phyloP scores from a whole-genome alignment of 2,888 invertebrate genomes.

The Suillia variegata region DNA sequence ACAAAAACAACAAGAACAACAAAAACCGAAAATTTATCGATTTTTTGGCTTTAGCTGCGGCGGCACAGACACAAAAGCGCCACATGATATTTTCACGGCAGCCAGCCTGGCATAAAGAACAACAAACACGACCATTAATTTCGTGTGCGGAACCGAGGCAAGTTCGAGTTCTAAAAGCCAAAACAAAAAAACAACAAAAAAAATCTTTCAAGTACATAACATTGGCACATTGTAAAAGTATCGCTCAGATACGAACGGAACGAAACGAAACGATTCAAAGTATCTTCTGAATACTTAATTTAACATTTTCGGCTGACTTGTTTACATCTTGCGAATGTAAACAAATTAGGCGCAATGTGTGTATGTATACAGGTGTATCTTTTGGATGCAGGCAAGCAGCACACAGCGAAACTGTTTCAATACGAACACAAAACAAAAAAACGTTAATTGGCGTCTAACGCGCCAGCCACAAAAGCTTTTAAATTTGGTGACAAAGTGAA shows the following conservation, averaged over 20 bases:
- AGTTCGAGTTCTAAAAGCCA: too few relatives aligned
- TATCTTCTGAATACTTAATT: too few relatives aligned
- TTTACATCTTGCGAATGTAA: too few relatives aligned
- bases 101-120: constrained; percentile 36
- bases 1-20: neutral
- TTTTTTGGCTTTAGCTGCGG: constrained; percentile 38
- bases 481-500: neutral
- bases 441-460: too few relatives aligned
- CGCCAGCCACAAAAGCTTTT: neutral
- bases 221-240: constrained; percentile 27
- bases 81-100: constrained; percentile 42
- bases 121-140: constrained; percentile 17
- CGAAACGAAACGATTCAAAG: too few relatives aligned
- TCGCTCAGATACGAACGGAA: constrained; percentile 3
- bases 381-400: too few relatives aligned
- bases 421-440: too few relatives aligned
- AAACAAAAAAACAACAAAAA: too few relatives aligned
- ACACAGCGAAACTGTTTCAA: too few relatives aligned
- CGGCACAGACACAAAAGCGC: constrained; percentile 59
- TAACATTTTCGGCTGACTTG: too few relatives aligned
- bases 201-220: constrained; percentile 25
- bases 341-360: too few relatives aligned
- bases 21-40: constrained; percentile 40
- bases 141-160: neutral
- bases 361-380: too few relatives aligned